phyloP scores from a whole-genome alignment of 2,113 vertebrate species.

The Clupea harengus region DNA sequence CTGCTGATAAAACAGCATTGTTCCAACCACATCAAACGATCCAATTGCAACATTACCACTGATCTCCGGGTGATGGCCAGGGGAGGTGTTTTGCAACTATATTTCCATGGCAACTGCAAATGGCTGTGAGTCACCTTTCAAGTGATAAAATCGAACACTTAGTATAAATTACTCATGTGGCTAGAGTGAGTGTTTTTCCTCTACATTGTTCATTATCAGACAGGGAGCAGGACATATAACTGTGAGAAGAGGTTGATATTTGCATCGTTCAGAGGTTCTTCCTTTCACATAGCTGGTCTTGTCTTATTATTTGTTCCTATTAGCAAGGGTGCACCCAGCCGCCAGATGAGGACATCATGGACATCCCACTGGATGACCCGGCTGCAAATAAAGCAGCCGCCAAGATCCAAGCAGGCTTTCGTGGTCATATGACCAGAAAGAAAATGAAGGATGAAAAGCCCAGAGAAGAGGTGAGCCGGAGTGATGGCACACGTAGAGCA shows the following conservation, averaged over 20 bases:
- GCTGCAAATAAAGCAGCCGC: constrained; percentile 95
- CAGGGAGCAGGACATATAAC: neutral
- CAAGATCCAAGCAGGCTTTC: constrained; percentile 98
- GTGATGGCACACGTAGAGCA: neutral
- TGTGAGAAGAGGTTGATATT: neutral
- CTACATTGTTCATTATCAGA: neutral
- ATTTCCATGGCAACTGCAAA: constrained; percentile 16
- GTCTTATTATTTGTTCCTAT: constrained; percentile 14
- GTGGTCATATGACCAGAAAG: constrained; percentile 98
- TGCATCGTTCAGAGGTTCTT: neutral
- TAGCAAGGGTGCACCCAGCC: constrained; percentile 88
- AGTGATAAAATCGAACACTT: constrained; percentile 14
- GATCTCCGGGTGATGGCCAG: neutral
- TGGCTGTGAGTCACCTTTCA: constrained; percentile 15
- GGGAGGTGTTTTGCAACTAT: neutral
- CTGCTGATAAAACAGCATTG: neutral
- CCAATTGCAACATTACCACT: neutral
- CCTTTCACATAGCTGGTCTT: neutral
- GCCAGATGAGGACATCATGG: constrained; percentile 92
- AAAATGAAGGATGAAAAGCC: constrained; percentile 97
- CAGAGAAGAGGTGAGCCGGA: constrained; percentile 81
- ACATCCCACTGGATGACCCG: constrained; percentile 94
- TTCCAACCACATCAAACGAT: neutral
- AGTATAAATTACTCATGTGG: constrained; percentile 8
- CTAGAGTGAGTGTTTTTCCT: neutral